Evolutionary conservation across 2,113 vertebrate genomes (phyloP).

Genomic region (Gallinago paraguaiae): DNA sequence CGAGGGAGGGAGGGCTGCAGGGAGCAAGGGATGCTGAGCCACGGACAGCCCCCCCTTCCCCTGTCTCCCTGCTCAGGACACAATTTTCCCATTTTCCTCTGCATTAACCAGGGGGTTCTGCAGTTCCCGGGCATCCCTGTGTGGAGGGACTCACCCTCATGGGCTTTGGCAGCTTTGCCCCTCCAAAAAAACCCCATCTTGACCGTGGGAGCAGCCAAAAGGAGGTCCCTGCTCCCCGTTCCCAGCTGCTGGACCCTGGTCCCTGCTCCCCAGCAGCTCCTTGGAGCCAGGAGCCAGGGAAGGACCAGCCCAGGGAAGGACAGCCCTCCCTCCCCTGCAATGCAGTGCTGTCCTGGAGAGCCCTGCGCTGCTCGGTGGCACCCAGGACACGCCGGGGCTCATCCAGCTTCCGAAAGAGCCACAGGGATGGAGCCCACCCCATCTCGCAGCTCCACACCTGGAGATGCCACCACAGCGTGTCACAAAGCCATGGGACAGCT

Average conservation of each 20-base stretch:
- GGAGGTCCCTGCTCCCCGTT: fast-evolving
- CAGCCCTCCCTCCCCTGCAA: not conserved
- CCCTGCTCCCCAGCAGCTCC: not conserved
- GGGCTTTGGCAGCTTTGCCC: not conserved
- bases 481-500: fast-evolving
- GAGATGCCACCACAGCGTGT: fast-evolving
- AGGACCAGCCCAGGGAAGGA: not conserved
- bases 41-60: fast-evolving
- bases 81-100: fast-evolving
- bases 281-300: not conserved
- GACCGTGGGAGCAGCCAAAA: too few relatives aligned
- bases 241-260: not conserved
- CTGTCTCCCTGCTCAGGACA: fast-evolving
- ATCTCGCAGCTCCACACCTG: fast-evolving
- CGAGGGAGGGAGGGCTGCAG: fast-evolving
- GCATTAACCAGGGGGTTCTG: fast-evolving
- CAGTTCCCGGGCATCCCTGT: fast-evolving
- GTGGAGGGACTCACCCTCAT: fast-evolving
- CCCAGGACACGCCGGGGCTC: not conserved
- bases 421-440: fast-evolving
- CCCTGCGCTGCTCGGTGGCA: fast-evolving
- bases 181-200: fast-evolving
- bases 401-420: fast-evolving
- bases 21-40: fast-evolving
- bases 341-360: not conserved